Conservation (phyloP, 2,888 invertebrate species). For the Diachrysia chrysitis region DNA sequence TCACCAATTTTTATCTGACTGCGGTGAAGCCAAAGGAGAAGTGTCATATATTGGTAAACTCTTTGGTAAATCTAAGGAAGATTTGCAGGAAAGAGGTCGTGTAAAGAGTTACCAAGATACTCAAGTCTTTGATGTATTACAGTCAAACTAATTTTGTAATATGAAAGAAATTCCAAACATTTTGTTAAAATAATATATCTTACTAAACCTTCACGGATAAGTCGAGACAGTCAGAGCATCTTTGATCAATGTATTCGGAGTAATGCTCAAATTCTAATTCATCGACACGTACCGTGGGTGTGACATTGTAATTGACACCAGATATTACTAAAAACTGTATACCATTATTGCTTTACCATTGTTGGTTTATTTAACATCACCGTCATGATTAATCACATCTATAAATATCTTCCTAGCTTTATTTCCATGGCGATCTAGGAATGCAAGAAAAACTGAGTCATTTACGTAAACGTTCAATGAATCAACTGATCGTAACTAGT, state of each 20-base stretch:
- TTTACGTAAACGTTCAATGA: constrained; percentile 24
- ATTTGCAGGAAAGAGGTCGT: too few relatives aligned
- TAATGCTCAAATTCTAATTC: constrained; percentile 2
- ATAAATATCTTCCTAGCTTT: constrained; percentile 30
- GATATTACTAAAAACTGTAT: constrained; percentile 20
- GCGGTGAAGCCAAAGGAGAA: too few relatives aligned
- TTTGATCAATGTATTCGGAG: background rate
- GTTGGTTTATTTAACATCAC: constrained; percentile 18
- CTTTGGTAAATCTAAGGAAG: too few relatives aligned
- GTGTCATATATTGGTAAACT: too few relatives aligned
- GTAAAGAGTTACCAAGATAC: too few relatives aligned
- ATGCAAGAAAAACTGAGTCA: constrained; percentile 44
- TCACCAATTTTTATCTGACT: constrained; percentile 2
- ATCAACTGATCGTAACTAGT: constrained; percentile 31
- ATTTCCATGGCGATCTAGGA: constrained; percentile 29
- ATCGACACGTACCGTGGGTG: constrained; percentile 14
- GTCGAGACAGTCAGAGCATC: background rate
- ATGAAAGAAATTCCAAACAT: background rate
- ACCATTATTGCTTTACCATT: constrained; percentile 8
- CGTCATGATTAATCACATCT: constrained; percentile 35
- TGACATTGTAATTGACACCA: constrained; percentile 26
- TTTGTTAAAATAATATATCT: background rate
- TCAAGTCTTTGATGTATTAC: background rate
- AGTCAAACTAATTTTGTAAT: background rate
- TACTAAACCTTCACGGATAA: background rate